These are phyloP conservation scores for Acronicta alni DNA, from an alignment of 2,888 invertebrate species.

Conservation along the genomic window DNA sequence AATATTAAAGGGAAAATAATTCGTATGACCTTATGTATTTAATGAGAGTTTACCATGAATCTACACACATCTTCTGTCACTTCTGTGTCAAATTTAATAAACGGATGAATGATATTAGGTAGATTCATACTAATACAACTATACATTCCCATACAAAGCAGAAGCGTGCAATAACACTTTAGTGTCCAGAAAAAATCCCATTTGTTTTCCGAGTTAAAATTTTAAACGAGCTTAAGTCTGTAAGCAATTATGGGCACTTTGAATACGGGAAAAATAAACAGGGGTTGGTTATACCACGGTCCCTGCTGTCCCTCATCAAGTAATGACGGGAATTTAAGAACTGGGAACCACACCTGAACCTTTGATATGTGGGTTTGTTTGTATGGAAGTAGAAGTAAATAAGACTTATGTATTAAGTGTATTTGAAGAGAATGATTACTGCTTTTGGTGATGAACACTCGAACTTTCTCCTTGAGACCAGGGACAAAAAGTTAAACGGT, in stretches of 20 bases:
- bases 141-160: constrained; percentile 17
- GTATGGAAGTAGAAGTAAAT: constrained; percentile 17
- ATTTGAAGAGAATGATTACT: neutral
- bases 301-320: constrained; percentile 74
- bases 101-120: too few species aligned
- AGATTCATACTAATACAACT: too few species aligned
- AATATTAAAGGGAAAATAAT: too few species aligned
- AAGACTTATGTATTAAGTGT: too few species aligned
- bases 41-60: neutral
- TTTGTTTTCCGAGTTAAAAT: constrained; percentile 62
- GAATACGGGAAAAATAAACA: constrained; percentile 74
- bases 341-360: constrained; percentile 78
- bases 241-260: constrained; percentile 74
- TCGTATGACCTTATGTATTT: too few species aligned
- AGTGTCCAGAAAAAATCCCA: constrained; percentile 53
- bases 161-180: constrained; percentile 43
- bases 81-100: too few species aligned
- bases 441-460: too few species aligned
- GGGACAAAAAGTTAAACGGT: too few species aligned
- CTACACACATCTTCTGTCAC: neutral
- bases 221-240: constrained; percentile 74
- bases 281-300: constrained; percentile 66
- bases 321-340: constrained; percentile 79
- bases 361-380: constrained; percentile 43
- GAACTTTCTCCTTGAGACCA: too few species aligned